These are phyloP conservation scores for Andinoacara biseriatus DNA, from an alignment of 2,113 vertebrate genomes.

Conservation along the genomic window DNA sequence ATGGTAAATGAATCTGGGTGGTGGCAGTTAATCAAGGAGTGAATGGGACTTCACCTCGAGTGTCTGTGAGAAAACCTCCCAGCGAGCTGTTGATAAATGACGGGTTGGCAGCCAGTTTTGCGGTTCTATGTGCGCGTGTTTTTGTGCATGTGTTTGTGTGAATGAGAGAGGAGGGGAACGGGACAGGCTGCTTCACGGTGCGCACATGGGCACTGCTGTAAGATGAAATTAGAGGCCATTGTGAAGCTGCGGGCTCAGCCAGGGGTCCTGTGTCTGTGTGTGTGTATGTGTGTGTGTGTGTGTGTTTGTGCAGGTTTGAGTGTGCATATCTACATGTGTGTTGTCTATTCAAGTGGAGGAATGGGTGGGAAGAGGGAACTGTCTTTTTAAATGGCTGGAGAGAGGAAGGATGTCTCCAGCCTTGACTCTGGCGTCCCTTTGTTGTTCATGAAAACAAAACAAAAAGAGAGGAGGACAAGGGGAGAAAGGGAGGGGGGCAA, in stretches of 20 bases:
- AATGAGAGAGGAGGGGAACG: neutral
- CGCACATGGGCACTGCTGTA: constrained; percentile 30
- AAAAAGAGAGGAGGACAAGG: constrained; percentile 69
- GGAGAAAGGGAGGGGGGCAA: constrained; percentile 39
- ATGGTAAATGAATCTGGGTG: constrained; percentile 48
- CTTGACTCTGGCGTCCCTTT: constrained; percentile 77
- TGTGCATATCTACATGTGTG: constrained; percentile 49
- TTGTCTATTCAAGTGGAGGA: constrained; percentile 69
- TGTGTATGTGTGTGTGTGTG: constrained; percentile 52
- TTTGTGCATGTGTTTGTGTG: constrained; percentile 11
- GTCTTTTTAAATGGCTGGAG: constrained; percentile 63
- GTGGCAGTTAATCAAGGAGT: constrained; percentile 55
- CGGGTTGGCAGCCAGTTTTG: constrained; percentile 16
- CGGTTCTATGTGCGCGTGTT: neutral
- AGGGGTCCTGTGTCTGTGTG: constrained; percentile 33
- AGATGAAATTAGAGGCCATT: constrained; percentile 59
- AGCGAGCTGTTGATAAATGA: constrained; percentile 44
- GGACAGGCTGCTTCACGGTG: constrained; percentile 11
- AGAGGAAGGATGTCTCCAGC: constrained; percentile 71
- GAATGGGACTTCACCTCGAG: constrained; percentile 42
- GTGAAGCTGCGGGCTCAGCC: constrained; percentile 66
- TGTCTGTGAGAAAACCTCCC: constrained; percentile 58
- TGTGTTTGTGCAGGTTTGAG: constrained; percentile 41
- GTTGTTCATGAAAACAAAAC: constrained; percentile 77
- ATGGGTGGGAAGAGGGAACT: constrained; percentile 53